Percentiles rank a stretch among this genome's conserved stretches.
Conservation (phyloP, 37 sponge, comb jelly and placozoan species). For the Oopsacas minuta region DNA sequence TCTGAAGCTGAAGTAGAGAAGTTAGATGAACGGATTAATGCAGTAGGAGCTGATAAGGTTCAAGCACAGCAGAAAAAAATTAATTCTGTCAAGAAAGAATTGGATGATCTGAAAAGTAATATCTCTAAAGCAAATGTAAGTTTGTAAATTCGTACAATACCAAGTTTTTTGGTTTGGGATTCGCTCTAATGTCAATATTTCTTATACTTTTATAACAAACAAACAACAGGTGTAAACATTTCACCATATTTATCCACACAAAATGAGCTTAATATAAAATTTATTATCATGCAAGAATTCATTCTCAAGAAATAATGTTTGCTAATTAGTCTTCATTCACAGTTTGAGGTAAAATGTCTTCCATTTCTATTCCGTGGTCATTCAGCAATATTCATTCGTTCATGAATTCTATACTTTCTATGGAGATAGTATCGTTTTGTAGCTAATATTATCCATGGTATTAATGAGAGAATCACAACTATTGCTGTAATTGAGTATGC, state of each 20-base stretch:
- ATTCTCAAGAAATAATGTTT: too few species aligned
- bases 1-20: background rate
- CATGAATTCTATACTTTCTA: background rate
- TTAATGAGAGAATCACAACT: background rate
- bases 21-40: slow-evolving; percentile 28
- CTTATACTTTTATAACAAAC: too few species aligned
- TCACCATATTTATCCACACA: too few species aligned
- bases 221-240: too few species aligned
- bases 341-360: background rate
- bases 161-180: too few species aligned
- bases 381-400: background rate
- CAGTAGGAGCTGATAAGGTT: slow-evolving; percentile 31
- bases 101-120: slow-evolving; percentile 35
- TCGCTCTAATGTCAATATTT: too few species aligned
- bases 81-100: slow-evolving; percentile 46
- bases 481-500: background rate
- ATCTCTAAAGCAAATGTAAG: slow-evolving; percentile 82
- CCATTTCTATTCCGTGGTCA: background rate
- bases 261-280: too few species aligned
- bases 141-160: too few species aligned
- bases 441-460: background rate
- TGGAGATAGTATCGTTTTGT: background rate
- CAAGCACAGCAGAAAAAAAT: slow-evolving; percentile 64
- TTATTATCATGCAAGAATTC: too few species aligned
- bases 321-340: too few species aligned